phyloP scores from a whole-genome alignment of 2,113 vertebrate genomes.

The Orientallactaga bullata region DNA sequence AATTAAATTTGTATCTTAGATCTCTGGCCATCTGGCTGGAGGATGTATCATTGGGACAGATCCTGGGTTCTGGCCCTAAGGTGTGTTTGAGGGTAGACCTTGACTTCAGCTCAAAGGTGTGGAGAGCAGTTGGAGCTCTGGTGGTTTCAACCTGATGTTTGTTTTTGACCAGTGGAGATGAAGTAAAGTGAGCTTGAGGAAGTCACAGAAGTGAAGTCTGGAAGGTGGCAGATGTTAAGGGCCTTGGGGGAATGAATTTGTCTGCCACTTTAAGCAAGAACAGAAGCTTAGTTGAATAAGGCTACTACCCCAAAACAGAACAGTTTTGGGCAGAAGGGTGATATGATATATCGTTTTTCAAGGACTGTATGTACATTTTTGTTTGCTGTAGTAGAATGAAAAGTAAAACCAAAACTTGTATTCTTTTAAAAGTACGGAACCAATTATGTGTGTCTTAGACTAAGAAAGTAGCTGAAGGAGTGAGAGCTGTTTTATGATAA shows the following conservation, averaged over 20 bases:
- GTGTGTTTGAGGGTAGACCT: no score
- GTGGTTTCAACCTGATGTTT: no score
- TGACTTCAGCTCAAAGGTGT: no score
- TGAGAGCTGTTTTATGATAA: not conserved
- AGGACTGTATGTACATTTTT: not conserved
- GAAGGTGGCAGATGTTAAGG: not conserved
- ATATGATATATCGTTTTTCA: not conserved
- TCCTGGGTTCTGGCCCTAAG: no score
- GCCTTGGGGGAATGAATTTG: not conserved
- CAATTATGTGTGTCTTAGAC: not conserved
- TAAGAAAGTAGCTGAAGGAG: not conserved
- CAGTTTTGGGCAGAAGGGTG: not conserved
- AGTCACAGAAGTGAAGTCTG: not conserved
- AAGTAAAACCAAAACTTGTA: not conserved
- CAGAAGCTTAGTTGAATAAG: not conserved
- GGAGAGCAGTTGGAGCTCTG: no score
- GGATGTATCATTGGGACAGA: no score
- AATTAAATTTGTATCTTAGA: no score
- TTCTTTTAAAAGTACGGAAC: not conserved
- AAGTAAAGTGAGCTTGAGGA: not conserved
- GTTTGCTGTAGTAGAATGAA: not conserved
- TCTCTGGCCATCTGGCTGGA: no score
- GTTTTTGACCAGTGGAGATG: not conserved
- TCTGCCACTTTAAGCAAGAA: not conserved
- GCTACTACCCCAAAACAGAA: not conserved